phyloP scores from a whole-genome alignment of 2,888 invertebrate species.

The Xylota sylvarum region DNA sequence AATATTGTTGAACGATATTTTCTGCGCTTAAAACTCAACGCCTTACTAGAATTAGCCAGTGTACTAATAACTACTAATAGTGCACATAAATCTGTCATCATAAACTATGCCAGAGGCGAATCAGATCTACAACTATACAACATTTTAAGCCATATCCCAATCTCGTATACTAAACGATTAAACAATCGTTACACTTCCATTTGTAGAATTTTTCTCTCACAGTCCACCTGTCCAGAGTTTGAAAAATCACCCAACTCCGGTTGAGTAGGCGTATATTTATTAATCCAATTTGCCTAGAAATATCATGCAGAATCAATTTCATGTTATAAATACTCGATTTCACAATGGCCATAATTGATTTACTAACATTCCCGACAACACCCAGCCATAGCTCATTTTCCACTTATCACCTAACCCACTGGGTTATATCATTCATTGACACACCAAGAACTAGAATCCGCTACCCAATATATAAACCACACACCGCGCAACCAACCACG shows the following conservation, averaged over 20 bases:
- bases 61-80: too few relatives aligned
- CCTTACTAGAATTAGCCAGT: too few relatives aligned
- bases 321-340: constrained; percentile 15
- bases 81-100: too few relatives aligned
- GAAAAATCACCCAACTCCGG: neutral
- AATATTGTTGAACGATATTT: too few relatives aligned
- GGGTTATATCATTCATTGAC: constrained; percentile 19
- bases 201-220: too few relatives aligned
- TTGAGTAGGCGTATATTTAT: constrained; percentile 24
- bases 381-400: constrained; percentile 10
- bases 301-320: constrained; percentile 1
- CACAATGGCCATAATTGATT: constrained; percentile 33
- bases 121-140: too few relatives aligned
- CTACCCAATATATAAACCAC: constrained; percentile 8
- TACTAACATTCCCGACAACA: neutral
- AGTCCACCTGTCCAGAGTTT: neutral
- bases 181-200: too few relatives aligned
- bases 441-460: constrained; percentile 37
- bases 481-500: neutral
- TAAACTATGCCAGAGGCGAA: too few relatives aligned
- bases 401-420: constrained; percentile 31
- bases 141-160: too few relatives aligned
- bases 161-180: too few relatives aligned
- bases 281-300: constrained; percentile 13
- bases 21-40: too few relatives aligned